Evolutionary conservation across 2,113 vertebrate species (phyloP).

Genomic region (Atrichornis clamosus): DNA sequence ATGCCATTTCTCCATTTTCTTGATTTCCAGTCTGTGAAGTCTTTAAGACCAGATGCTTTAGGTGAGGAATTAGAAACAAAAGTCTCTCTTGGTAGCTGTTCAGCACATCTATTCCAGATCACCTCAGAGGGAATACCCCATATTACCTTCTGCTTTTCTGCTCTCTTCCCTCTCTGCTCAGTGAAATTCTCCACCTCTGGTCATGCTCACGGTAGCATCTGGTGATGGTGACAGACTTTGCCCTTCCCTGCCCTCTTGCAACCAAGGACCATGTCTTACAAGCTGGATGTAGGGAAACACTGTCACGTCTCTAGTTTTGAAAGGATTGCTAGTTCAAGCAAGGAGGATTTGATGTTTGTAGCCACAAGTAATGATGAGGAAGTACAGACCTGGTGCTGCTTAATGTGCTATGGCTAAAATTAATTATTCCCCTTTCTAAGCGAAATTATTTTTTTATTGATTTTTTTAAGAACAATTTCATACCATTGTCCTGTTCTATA

Average conservation of each 20-base stretch:
- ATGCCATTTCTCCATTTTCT: neutral
- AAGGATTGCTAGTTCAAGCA: neutral
- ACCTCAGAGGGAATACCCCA: neutral
- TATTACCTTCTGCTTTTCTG: neutral
- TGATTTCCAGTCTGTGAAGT: neutral
- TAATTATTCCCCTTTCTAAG: neutral
- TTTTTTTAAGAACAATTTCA: neutral
- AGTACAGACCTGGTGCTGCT: neutral
- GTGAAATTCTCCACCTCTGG: neutral
- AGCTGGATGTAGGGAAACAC: neutral
- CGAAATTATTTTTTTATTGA: neutral
- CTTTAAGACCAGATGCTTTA: neutral
- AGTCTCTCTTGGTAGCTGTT: neutral
- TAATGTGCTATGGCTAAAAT: neutral
- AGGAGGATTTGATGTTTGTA: neutral
- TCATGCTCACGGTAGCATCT: fast-evolving
- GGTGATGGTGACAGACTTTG: neutral
- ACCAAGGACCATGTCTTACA: neutral
- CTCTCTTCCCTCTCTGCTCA: neutral
- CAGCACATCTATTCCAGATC: neutral
- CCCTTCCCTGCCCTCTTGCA: neutral
- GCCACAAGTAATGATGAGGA: neutral
- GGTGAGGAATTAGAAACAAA: neutral
- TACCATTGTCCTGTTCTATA: neutral
- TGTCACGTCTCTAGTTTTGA: neutral